Conservation (phyloP, 2,797 vertebrate genomes). For the Brotula barbata region DNA sequence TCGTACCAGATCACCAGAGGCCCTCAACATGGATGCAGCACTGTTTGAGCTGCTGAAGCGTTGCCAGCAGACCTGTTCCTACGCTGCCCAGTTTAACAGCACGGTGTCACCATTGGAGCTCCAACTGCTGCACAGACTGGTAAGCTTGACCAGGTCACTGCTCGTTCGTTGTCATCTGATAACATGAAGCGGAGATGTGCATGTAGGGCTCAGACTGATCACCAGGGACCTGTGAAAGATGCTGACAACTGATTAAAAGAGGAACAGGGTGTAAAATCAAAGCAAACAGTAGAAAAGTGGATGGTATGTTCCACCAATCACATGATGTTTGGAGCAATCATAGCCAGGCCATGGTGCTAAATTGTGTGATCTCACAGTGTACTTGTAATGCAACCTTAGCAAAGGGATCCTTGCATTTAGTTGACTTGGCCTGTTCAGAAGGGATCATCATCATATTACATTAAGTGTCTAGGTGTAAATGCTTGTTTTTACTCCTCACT, state of each 20-base stretch:
- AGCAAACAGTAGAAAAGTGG: no score
- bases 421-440: background rate
- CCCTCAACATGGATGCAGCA: constrained; percentile 88
- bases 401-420: no score
- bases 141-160: constrained; percentile 67
- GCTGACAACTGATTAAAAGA: no score
- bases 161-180: no score
- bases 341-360: no score
- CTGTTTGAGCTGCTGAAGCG: constrained; percentile 96
- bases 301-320: no score
- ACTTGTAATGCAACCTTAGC: background rate
- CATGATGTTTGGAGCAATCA: no score
- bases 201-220: no score
- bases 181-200: no score
- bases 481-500: constrained; percentile 1
- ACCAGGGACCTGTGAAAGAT: no score
- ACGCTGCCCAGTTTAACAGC: constrained; percentile 94
- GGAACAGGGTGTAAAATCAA: no score
- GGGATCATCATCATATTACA: background rate
- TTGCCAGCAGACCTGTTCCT: constrained; percentile 95
- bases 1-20: constrained; percentile 92
- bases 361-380: background rate
- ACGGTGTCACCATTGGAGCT: constrained; percentile 93
- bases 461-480: background rate
- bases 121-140: constrained; percentile 91